Conservation (phyloP, 2,113 vertebrate genomes). For the Epinephelus lanceolatus region DNA sequence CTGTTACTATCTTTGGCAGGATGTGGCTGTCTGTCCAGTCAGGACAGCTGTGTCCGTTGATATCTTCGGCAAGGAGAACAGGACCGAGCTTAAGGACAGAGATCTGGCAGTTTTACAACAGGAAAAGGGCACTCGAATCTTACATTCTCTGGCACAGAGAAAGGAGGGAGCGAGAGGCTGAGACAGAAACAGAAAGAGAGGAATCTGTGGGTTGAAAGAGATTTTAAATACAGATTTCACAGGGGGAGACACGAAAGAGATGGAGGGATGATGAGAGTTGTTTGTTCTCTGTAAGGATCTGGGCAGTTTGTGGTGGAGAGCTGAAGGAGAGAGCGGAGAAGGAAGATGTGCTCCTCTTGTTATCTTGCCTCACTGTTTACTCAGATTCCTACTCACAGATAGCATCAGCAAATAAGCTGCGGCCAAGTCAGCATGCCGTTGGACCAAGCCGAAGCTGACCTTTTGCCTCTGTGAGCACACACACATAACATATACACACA, state of each 20-base stretch:
- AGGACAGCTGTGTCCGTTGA: conserved; percentile 73
- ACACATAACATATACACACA: conserved; percentile 34
- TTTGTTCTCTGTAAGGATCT: conserved; percentile 15
- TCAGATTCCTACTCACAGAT: conserved; percentile 81
- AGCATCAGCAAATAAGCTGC: conserved; percentile 84
- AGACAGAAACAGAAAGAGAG: conserved; percentile 13
- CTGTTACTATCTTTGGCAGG: conserved; percentile 67
- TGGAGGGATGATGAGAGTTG: neutral
- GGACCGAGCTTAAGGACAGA: conserved; percentile 49
- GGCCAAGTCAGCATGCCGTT: conserved; percentile 69
- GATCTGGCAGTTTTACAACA: conserved; percentile 70
- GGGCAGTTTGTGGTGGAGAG: conserved; percentile 13
- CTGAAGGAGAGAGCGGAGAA: conserved; percentile 21
- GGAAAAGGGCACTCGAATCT: conserved; percentile 64
- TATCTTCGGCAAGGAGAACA: conserved; percentile 64
- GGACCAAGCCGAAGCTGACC: conserved; percentile 66
- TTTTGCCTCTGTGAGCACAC: conserved; percentile 54
- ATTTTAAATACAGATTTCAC: conserved; percentile 12
- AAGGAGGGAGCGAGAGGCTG: conserved; percentile 18
- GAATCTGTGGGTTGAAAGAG: conserved; percentile 3
- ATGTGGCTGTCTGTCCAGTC: conserved; percentile 56
- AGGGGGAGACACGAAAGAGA: neutral
- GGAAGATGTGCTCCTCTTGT: conserved; percentile 70
- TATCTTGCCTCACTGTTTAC: conserved; percentile 83
- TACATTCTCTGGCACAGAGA: conserved; percentile 51